Evolutionary conservation across 2,888 invertebrate genomes (phyloP), one percentile per base, ranked within the genome.

Genomic region (Deilephila elpenor): DNA sequence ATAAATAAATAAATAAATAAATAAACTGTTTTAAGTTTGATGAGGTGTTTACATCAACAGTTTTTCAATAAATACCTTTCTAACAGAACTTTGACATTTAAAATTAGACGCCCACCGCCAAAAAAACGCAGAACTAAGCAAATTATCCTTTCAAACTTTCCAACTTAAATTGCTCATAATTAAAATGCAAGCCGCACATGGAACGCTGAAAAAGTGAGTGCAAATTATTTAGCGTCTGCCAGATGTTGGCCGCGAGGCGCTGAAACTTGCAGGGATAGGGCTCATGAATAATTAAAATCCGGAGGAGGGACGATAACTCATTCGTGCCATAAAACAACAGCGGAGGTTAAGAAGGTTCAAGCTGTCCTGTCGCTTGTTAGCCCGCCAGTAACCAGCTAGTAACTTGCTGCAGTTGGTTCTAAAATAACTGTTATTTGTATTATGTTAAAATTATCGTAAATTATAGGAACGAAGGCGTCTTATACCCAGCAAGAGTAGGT

Each of bases 251-350:
- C 83, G 81, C 79, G 84, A 91, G 86, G 88, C 85, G 44, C 44
- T 44, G 84, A 87, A 91, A 91, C 87, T 91, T 89, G 86, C 86
- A 84, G 85, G 83, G 84, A 78, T 76, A 77, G 79, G 80, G 76
- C 88, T 92, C 91, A 91, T 92, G 92, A 93, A 93, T 93, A 92
- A 93, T 93, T 93, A 92, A 93, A 93, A 86, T 83, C 86, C 81
- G 84, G 85, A 85, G 86, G 86, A 84, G 83, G 82, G 84, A 85
- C 88, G 87, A 92, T 93, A 93, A 93, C 89, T 93, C 91, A 91
- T 85, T 83, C 82, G 82, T 78, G 80, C 78, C 53, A 59, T 51
- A 19, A 73, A 44, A 61, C 61, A 61, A 70, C 20, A 61, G 51
- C 20, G 14, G 51, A 25, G 60, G 59, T 70, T 59, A 53, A 61